Evolutionary conservation across 1,140 invertebrate genomes (phyloP).

Genomic region (Atta cephalotes): DNA sequence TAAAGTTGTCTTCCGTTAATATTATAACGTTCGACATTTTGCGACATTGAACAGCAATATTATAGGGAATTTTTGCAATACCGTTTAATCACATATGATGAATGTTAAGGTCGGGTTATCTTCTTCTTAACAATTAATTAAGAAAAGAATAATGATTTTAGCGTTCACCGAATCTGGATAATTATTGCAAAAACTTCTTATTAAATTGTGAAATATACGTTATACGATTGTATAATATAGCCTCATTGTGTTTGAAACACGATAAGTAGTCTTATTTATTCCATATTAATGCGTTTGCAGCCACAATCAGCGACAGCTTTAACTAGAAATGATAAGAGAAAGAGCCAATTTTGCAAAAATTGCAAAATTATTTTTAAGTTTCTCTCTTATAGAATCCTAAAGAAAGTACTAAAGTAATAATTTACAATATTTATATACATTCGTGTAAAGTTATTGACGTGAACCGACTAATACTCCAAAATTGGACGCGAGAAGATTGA

Average conservation of each 20-base stretch:
- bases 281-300: background rate
- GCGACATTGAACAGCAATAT: background rate
- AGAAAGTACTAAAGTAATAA: background rate
- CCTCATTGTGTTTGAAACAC: background rate
- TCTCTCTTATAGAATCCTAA: background rate
- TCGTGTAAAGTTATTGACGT: background rate
- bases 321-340: background rate
- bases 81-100: too few species aligned
- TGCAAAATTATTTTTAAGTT: background rate
- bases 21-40: background rate
- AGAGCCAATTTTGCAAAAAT: background rate
- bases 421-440: background rate
- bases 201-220: conserved; percentile 6
- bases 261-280: conserved; percentile 1
- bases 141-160: too few species aligned
- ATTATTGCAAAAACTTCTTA: too few species aligned
- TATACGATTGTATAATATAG: background rate
- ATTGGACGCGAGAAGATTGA: background rate
- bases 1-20: conserved; percentile 61
- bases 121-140: too few species aligned
- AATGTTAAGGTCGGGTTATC: too few species aligned
- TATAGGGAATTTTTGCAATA: too few species aligned
- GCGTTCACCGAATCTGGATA: too few species aligned
- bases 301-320: background rate
- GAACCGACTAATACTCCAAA: background rate